Evolutionary conservation across 92 coral and sea anemone species (phyloP), one percentile per base, ranked within the genome.

Genomic region (Porites divaricata): DNA sequence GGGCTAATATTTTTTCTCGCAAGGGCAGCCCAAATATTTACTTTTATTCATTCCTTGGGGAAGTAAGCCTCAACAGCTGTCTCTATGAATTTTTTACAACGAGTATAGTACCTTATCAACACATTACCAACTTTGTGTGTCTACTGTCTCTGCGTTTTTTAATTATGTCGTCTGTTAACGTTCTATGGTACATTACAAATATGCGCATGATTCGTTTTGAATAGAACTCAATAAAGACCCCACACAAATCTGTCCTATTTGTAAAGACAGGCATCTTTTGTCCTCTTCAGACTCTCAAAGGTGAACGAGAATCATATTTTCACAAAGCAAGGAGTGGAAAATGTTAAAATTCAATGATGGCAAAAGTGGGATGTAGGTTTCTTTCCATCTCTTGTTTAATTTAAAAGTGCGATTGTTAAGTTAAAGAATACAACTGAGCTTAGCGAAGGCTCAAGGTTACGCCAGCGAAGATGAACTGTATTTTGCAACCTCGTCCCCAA

Each of bases 51-150:
- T 57, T 80, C 67, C 26, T 56, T 25, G 23, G 20, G 66, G 68
- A 80, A 54, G 76, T 54, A 80, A 69, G 75, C 68, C 66, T 54
- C 75, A 2, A 80, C 41, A 64, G 76, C 28, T 68, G 65, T 80
- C 74, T 79, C 35, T 49, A 45, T 21, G 66, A 52, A 67, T 25
- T 75, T 54, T 79, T 65, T 78, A 66, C 83, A 79, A 79, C 64
- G 53, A 79, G 64, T 49, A 48, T 23, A 51, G 50, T 78, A 50
- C n/a, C n/a, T n/a, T n/a, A n/a, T 56, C 28, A 41, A 24, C 59
- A 78, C 49, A 66, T 61, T 78, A 49, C 61, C 15, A 20, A n/a
- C n/a, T n/a, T n/a, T n/a, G n/a, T n/a, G n/a, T n/a, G n/a, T n/a
- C n/a, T n/a, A n/a, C n/a, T n/a, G 35, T 19, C 52, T 56, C 77